Conservation (phyloP, 2,797 vertebrate genomes). For the Hephaestus fuliginosus region DNA sequence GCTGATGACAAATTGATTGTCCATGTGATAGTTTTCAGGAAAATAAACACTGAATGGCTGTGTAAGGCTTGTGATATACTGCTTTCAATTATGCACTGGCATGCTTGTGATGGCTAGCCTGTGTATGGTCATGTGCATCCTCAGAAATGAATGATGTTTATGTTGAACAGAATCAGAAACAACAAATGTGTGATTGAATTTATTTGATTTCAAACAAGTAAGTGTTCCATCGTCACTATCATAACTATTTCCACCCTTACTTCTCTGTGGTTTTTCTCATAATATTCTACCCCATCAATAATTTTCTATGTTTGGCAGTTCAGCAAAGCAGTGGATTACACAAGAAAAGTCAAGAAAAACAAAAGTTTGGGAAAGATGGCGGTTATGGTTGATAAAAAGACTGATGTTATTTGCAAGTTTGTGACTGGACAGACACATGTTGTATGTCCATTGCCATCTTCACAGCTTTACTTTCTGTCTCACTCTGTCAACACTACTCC, state of each 20-base stretch:
- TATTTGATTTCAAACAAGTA: too few species aligned
- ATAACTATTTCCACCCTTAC: too few species aligned
- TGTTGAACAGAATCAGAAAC: not conserved
- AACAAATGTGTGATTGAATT: too few species aligned
- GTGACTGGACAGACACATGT: not conserved
- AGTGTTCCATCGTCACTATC: too few species aligned
- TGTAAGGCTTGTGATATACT: not conserved
- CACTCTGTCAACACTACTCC: not conserved
- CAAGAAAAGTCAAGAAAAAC: too few species aligned
- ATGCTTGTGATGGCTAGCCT: not conserved
- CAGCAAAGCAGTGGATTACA: too few species aligned
- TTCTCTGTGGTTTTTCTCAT: too few species aligned
- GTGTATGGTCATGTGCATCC: not conserved
- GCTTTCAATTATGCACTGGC: not conserved
- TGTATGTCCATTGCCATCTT: not conserved
- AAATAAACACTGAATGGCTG: not conserved
- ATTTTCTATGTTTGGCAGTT: too few species aligned
- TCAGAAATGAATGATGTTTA: not conserved
- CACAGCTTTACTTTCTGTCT: not conserved
- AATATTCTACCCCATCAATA: too few species aligned
- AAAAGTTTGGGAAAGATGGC: not conserved
- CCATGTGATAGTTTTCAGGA: not conserved
- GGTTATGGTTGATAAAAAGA: not conserved
- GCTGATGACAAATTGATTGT: not conserved
- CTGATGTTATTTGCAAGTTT: too few species aligned